Base-by-base conservation (phyloP, 2,113 vertebrate genomes). In the Oncorhynchus mykiss region DNA sequence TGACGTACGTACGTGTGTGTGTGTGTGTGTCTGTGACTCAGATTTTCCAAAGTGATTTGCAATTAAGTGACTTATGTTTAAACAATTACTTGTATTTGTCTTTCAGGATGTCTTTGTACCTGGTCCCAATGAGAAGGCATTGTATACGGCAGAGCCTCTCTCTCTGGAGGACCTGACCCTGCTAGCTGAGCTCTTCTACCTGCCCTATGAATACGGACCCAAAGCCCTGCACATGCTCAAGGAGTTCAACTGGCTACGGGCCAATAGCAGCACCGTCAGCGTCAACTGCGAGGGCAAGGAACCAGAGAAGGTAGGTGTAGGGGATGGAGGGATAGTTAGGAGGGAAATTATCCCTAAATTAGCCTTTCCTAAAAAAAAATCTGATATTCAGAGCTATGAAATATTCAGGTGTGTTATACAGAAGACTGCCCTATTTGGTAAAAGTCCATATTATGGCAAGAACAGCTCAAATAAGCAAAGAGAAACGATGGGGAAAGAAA, bases 201-300 rank as follows among this genome's bases (percentile, higher is more conserved):
- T 99, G 86, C 98, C 98, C 34, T 99, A 99, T n/a, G 98, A 99
- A 77, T 96, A 99, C 8, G 98, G 98, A 67, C 94, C 96, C 82
- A 99, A 98, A 93, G 95, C 97, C 80, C 91, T 95, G 16, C 96
- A 98, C 84, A 99, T 99, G 97, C 88, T 99, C 65, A 96, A 96
- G 80, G 97, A 99, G 84, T 99, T 99, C 88, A 96, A 98, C 87
- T 99, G 98, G 98, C 93, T 99, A 20, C 90, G 97, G 80, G 96
- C 96, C 78, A 99, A 99, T 85, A 99, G 97, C 93, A 99, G 96
- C 82, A 95, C 95, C 71, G 98, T 99, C 84, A 98, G 97, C 75
- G 95, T 99, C 80, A 99, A 98, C 87, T 96, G 95, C 86, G 95
- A 96, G 88, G 94, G 93, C 81, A 96, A 95, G 80, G 97, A 99